phyloP scores from a whole-genome alignment of 2,113 vertebrate species.

The human (Homo sapiens) region GRCh38 chr9:77801001-77801500 shows the following conservation, averaged over 20 bases:
- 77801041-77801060: not conserved
- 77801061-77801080: not conserved
- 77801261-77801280: not conserved
- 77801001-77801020: not conserved
- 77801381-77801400: not conserved
- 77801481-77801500: not conserved
- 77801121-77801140: not conserved
- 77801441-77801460: not conserved
- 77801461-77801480: not conserved
- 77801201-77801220: not conserved
- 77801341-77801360: not conserved
- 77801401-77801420: not conserved
- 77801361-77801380: not conserved
- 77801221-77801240: not conserved
- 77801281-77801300: not conserved
- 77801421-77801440: not conserved
- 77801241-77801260: not conserved
- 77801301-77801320: not conserved
- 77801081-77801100: not conserved
- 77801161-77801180: not conserved
- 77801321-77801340: not conserved
- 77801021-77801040: not conserved
- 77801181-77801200: not conserved
- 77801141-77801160: not conserved
- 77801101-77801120: not conserved